Conservation (phyloP, 2,888 invertebrate species). For the Caenorhabditis angaria region DNA sequence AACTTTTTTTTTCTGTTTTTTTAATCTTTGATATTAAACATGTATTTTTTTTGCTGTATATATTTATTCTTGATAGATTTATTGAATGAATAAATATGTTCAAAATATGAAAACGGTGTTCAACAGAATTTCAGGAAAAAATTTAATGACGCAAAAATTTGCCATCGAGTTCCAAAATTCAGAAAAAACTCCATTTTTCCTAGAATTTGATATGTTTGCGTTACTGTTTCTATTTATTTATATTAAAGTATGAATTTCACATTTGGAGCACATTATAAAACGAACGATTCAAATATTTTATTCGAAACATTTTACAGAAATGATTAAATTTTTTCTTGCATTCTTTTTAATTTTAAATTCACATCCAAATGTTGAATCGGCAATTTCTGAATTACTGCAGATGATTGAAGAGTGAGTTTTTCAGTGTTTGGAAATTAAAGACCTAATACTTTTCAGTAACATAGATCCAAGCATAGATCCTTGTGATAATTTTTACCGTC, state of each 20-base stretch:
- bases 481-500: neutral
- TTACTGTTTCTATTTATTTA: too few relatives aligned
- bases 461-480: neutral
- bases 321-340: too few relatives aligned
- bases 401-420: neutral
- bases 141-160: too few relatives aligned
- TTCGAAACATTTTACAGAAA: too few relatives aligned
- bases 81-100: conserved; percentile 2
- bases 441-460: neutral
- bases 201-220: too few relatives aligned
- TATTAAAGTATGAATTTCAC: too few relatives aligned
- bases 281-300: too few relatives aligned
- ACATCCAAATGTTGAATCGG: neutral
- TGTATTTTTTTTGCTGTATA: neutral
- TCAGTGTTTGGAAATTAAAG: too few relatives aligned
- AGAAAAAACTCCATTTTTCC: too few relatives aligned
- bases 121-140: neutral
- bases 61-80: conserved; percentile 2
- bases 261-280: too few relatives aligned
- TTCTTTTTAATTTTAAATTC: too few relatives aligned
- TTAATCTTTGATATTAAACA: neutral
- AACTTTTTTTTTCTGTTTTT: neutral
- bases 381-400: neutral
- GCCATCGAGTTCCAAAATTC: too few relatives aligned
- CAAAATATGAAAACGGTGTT: neutral